Evolutionary conservation across 2,888 invertebrate species (phyloP).

Genomic region (Ormyrus labotus): DNA sequence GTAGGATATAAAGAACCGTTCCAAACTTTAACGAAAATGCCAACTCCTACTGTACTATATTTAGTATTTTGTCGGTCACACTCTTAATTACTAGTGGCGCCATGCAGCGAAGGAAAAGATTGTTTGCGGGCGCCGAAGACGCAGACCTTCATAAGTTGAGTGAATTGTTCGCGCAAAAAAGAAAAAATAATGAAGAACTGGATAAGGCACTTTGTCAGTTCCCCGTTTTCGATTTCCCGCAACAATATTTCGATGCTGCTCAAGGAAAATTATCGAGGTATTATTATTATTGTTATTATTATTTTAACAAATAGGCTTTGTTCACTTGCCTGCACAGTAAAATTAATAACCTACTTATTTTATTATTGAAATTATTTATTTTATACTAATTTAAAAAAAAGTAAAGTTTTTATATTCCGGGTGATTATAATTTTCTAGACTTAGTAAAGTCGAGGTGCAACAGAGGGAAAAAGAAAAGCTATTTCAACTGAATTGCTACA

Average conservation of each 20-base stretch:
- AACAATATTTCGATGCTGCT: slow-evolving; percentile 17
- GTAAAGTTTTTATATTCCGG: background rate
- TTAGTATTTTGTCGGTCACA: too few species aligned
- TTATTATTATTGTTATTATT: slow-evolving; percentile 11
- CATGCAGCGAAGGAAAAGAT: background rate
- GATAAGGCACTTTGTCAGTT: slow-evolving; percentile 33
- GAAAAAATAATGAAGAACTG: slow-evolving; percentile 40
- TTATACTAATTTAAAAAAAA: background rate
- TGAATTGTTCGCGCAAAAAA: slow-evolving; percentile 26
- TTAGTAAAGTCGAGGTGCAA: background rate
- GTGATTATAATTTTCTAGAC: slow-evolving; percentile 17
- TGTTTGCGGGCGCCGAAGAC: background rate
- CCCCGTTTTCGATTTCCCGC: slow-evolving; percentile 33
- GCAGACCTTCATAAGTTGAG: slow-evolving; percentile 10
- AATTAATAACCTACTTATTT: too few species aligned
- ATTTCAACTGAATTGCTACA: slow-evolving; percentile 79
- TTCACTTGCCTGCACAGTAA: too few species aligned
- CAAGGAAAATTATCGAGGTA: slow-evolving; percentile 43
- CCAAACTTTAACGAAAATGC: too few species aligned
- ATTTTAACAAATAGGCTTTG: too few species aligned
- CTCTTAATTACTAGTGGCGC: too few species aligned
- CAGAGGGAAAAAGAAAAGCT: slow-evolving; percentile 57
- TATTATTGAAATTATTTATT: background rate
- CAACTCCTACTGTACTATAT: too few species aligned
- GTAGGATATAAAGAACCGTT: background rate